Base-by-base conservation (phyloP, 2,888 invertebrate genomes). In the Polyploca ridens region DNA sequence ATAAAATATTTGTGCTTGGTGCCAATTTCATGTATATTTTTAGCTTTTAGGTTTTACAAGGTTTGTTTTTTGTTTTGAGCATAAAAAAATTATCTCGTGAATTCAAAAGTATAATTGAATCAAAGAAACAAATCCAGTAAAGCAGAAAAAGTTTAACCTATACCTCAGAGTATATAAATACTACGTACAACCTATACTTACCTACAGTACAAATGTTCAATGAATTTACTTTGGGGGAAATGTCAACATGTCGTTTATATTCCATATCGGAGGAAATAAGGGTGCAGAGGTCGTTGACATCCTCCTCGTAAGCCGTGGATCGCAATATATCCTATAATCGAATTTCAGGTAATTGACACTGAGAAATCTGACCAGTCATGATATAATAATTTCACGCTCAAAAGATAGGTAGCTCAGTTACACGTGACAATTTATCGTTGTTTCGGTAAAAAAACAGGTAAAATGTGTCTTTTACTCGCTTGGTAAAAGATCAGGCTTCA, bases 81-180 rank as follows among this genome's bases (percentile, higher is more conserved):
- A 1, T 4, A 13, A 13, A 41, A 41, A 46, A n/a, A 5, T 5
- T 46, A n/a, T 46, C 46, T 46, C 5, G 6, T 2, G 2, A n/a
- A 46, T n/a, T n/a, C 46, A 46, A 46, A 46, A 46, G 46, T 35
- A 46, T 46, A 46, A 46, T 46, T 46, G n/a, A 46, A 46, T 46
- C n/a, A 46, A 46, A 46, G 46, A 46, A 46, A 46, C n/a, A 46
- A 46, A 46, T 46, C 46, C 46, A 46, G n/a, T n/a, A 6, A 7
- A n/a, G 46, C 14, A 46, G n/a, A 46, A n/a, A 46, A 46, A 46
- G n/a, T 46, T 49, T 19, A 10, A 3, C 54, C n/a, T n/a, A n/a
- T n/a, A n/a, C n/a, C n/a, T n/a, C n/a, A n/a, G n/a, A n/a, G n/a
- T n/a, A n/a, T n/a, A n/a, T n/a, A n/a, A n/a, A n/a, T n/a, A n/a